phyloP scores from a whole-genome alignment of 2,888 invertebrate genomes.

The Volucella inanis region DNA sequence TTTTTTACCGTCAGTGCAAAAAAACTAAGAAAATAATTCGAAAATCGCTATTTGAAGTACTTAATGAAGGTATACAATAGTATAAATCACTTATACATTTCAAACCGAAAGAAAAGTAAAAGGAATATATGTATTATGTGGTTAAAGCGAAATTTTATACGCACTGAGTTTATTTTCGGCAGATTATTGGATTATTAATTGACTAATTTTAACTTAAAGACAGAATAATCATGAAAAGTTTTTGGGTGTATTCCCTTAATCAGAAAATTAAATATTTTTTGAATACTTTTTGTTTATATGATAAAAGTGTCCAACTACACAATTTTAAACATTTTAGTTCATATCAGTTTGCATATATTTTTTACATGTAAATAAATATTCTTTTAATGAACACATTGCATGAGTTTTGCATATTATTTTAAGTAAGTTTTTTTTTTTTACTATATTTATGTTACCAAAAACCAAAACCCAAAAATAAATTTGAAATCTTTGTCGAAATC shows the following conservation, averaged over 20 bases:
- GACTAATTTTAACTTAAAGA: neutral
- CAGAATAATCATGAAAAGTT: constrained; percentile 36
- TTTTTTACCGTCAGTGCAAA: too few species aligned
- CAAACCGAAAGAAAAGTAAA: too few species aligned
- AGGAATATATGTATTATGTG: too few species aligned
- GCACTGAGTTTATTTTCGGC: too few species aligned
- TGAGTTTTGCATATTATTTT: constrained; percentile 22
- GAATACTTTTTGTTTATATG: constrained; percentile 12
- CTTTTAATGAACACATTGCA: constrained; percentile 19
- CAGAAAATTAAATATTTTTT: neutral
- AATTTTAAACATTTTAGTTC: constrained; percentile 11
- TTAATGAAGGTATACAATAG: too few species aligned
- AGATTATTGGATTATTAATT: too few species aligned
- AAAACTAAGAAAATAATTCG: too few species aligned
- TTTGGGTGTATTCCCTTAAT: neutral
- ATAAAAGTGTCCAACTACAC: constrained; percentile 2
- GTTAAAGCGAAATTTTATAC: too few species aligned
- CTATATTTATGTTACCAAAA: neutral
- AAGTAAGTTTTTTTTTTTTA: neutral
- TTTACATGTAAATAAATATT: constrained; percentile 21
- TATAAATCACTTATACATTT: too few species aligned
- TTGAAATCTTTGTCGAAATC: too few species aligned
- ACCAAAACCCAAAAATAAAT: too few species aligned
- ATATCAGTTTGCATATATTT: constrained; percentile 48
- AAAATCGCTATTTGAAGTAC: too few species aligned